phyloP scores from a whole-genome alignment of 2,888 invertebrate species.

The Aelia acuminata region DNA sequence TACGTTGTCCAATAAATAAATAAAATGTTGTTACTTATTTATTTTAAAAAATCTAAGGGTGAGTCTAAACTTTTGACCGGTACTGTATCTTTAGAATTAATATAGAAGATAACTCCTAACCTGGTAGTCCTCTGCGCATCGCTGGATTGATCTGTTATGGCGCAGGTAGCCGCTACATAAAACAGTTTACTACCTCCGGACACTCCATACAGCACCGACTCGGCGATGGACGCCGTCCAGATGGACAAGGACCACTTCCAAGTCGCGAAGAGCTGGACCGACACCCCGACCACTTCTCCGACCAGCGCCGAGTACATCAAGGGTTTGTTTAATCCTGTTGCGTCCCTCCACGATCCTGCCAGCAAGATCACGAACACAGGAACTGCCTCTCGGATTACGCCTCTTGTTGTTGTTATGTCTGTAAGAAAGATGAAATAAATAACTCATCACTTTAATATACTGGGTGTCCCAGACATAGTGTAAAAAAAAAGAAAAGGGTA shows the following conservation, averaged over 20 bases:
- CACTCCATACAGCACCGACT: not conserved
- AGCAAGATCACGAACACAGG: not conserved
- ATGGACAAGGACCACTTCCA: slow-evolving; percentile 29
- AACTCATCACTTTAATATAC: no score
- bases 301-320: slow-evolving; percentile 1
- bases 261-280: not conserved
- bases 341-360: slow-evolving; percentile 43
- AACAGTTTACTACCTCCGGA: slow-evolving; percentile 11
- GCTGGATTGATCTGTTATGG: not conserved
- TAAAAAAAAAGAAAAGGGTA: no score
- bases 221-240: not conserved
- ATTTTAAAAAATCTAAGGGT: no score
- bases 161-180: not conserved
- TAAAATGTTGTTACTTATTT: no score
- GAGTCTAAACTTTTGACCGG: no score
- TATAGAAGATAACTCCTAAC: not conserved
- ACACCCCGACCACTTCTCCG: not conserved
- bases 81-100: no score
- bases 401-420: not conserved
- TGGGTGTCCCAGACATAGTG: no score
- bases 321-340: not conserved
- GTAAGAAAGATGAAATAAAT: not conserved
- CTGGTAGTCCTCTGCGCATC: not conserved
- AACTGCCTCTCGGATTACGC: not conserved
- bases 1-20: no score